Evolutionary conservation across 2,888 invertebrate genomes (phyloP), one percentile per base, ranked within the genome.

Genomic region (Cryptops parisi): DNA sequence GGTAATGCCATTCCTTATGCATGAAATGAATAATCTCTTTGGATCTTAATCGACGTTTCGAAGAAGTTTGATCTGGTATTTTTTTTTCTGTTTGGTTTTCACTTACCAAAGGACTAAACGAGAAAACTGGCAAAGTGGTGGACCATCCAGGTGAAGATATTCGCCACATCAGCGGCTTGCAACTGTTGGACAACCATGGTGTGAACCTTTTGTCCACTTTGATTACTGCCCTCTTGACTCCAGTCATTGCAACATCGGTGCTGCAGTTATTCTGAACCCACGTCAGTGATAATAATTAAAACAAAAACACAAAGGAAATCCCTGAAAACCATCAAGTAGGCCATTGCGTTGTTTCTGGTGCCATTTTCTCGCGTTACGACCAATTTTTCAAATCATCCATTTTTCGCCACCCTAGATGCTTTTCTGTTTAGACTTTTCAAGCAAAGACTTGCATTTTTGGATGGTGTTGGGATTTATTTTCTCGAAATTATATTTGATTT

Each of bases 181-280:
- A 79, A 60, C 70, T 88, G 48, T 68, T 91, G 43, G 87, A 88
- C 65, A 91, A 91, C 68, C 85, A 90, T 65, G 82, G 85, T 64
- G 86, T 91, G 0, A 91, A 91, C 70, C 75, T 91, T 43, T 72
- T 90, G 55, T 81, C 87, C 0, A 82, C 81, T 55, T 77, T 89
- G 50, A 68, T 82, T 6, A 83, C 82, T 61, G 84, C 81, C 1
- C 67, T 86, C 1, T 68, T 79, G 3, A 75, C 83, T 63, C 85
- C 87, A 12, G 73, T 76, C 59, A 62, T 85, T 25, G 77, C 78
- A 2, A 71, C 76, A 53, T 64, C 70, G 54, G 66, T 74, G 54
- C 80, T 78, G 78, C 74, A 44, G n/a, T n/a, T n/a, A n/a, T n/a
- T n/a, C n/a, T n/a, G n/a, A n/a, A n/a, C n/a, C n/a, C n/a, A n/a